Conservation (phyloP, 2,888 invertebrate genomes). For the Argyresthia albistria region DNA sequence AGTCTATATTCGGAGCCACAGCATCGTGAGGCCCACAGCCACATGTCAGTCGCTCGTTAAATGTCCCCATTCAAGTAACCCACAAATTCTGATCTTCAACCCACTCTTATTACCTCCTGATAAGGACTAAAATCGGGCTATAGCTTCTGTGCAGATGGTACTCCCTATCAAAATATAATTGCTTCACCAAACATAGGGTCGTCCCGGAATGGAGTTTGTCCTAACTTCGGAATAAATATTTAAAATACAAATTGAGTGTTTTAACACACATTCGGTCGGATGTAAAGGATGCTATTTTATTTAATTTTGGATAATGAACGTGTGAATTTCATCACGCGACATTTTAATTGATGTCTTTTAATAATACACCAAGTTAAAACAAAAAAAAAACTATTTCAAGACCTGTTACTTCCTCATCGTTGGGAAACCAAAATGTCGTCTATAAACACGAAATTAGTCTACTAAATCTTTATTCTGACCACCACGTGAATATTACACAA, state of each 20-base stretch:
- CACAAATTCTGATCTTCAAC: not conserved
- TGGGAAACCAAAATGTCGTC: no score
- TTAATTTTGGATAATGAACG: not conserved
- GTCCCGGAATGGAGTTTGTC: not conserved
- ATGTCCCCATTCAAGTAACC: no score
- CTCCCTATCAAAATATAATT: conserved; percentile 64
- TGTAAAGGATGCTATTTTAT: not conserved
- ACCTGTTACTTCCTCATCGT: no score
- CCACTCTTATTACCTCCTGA: not conserved
- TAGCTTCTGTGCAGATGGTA: conserved; percentile 40
- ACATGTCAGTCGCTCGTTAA: not conserved
- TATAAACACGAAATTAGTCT: no score
- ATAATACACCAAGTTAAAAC: no score
- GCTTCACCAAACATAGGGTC: conserved; percentile 42
- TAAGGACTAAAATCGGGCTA: not conserved
- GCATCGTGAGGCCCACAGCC: not conserved
- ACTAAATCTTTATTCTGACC: no score
- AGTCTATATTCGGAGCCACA: not conserved
- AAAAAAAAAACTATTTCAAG: no score
- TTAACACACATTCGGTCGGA: not conserved
- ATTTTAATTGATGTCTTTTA: not conserved
- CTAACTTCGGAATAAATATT: not conserved
- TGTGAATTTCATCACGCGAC: not conserved
- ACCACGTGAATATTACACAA: no score
- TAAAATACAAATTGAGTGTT: not conserved